Evolutionary conservation across 92 coral and sea anemone genomes (phyloP).

Genomic region (Phenganax subtilis): DNA sequence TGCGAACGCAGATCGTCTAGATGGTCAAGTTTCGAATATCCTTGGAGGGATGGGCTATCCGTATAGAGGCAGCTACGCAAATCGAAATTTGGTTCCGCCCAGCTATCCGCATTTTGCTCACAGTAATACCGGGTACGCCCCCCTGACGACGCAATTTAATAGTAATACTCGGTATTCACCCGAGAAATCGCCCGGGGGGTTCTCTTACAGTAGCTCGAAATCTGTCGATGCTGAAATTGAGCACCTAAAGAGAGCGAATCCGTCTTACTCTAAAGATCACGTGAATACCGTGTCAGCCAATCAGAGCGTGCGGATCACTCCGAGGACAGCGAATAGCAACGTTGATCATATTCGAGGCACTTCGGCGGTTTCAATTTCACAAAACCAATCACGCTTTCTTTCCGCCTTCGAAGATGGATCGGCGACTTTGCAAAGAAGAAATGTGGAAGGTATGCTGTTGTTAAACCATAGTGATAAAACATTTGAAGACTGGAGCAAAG

Average conservation of each 20-base stretch:
- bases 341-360: slow-evolving; percentile 1
- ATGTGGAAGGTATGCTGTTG: slow-evolving; percentile 20
- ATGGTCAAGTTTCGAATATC: slow-evolving; percentile 16
- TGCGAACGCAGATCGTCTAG: slow-evolving; percentile 23
- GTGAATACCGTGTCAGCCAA: slow-evolving; percentile 6
- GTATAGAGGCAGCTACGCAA: neutral
- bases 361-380: neutral
- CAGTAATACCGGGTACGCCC: slow-evolving; percentile 21
- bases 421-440: slow-evolving; percentile 3
- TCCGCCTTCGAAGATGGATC: slow-evolving; percentile 4
- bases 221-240: neutral
- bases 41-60: neutral
- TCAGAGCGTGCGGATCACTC: slow-evolving; percentile 29
- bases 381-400: slow-evolving; percentile 5
- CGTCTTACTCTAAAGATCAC: neutral
- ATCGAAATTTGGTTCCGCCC: slow-evolving; percentile 2
- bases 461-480: neutral
- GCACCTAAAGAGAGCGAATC: slow-evolving; percentile 1
- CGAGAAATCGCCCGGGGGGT: slow-evolving; percentile 14
- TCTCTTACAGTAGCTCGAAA: slow-evolving; percentile 8
- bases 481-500: too few relatives aligned
- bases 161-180: slow-evolving; percentile 12
- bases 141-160: slow-evolving; percentile 2
- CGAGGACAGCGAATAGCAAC: slow-evolving; percentile 11
- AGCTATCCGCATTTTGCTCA: neutral